Conservation (phyloP, 2,113 vertebrate genomes). For the Lipophrys pholis region DNA sequence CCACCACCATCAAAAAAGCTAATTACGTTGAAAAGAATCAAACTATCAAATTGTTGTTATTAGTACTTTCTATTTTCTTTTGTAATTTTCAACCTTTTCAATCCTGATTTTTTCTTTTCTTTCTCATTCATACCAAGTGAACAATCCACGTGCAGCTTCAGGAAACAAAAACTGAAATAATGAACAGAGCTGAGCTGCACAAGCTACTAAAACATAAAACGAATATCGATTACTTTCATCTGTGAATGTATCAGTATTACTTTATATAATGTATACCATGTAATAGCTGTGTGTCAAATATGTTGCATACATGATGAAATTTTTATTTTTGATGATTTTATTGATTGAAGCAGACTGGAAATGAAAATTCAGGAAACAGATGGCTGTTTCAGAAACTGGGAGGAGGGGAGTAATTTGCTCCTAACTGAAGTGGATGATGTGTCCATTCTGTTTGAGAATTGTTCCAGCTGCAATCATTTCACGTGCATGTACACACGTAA, state of each 20-base stretch:
- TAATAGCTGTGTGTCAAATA: background rate
- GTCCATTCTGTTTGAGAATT: constrained; percentile 21
- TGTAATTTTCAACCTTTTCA: background rate
- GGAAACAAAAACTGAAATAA: background rate
- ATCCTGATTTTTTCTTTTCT: background rate
- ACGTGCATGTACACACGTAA: background rate
- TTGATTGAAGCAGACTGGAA: constrained; percentile 13
- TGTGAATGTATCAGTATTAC: background rate
- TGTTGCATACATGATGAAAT: background rate
- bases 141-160: background rate
- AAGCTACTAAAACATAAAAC: background rate
- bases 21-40: too few species aligned
- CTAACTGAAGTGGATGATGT: constrained; percentile 55
- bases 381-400: constrained; percentile 44
- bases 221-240: background rate
- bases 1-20: too few species aligned
- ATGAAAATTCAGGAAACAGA: constrained; percentile 44
- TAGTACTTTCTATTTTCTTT: too few species aligned
- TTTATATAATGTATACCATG: background rate
- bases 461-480: constrained; percentile 36
- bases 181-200: background rate
- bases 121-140: background rate
- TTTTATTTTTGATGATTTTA: constrained; percentile 5
- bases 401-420: constrained; percentile 39
- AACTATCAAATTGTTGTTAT: too few species aligned